These are phyloP conservation scores for Hippolais icterina DNA, from an alignment of 2,113 vertebrate species.

Conservation along the genomic window DNA sequence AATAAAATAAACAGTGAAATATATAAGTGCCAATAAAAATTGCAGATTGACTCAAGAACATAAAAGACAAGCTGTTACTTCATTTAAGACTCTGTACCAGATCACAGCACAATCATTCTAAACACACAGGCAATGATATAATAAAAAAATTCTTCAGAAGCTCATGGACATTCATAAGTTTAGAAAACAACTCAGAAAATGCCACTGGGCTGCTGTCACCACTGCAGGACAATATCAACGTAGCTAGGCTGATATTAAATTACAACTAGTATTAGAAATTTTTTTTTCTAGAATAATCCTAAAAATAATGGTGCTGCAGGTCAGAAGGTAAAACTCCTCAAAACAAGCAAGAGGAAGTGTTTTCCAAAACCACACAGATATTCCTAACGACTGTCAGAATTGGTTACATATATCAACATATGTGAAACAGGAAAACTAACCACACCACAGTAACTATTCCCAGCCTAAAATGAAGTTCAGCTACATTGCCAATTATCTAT, in stretches of 20 bases:
- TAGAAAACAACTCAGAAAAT: background rate
- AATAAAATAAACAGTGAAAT: constrained; percentile 68
- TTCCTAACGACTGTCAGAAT: background rate
- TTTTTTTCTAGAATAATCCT: background rate
- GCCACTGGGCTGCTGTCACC: background rate
- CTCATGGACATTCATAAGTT: background rate
- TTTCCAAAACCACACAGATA: background rate
- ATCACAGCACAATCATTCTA: constrained; percentile 45
- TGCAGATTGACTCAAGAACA: constrained; percentile 53
- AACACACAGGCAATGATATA: constrained; percentile 27
- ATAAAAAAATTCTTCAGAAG: background rate
- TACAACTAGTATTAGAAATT: background rate
- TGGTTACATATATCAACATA: background rate
- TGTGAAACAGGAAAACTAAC: background rate
- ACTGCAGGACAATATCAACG: background rate
- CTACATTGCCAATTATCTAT: background rate
- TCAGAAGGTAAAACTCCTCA: background rate
- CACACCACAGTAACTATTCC: background rate
- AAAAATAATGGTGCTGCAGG: background rate
- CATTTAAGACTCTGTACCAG: constrained; percentile 53
- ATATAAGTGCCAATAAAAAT: constrained; percentile 64
- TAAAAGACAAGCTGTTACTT: constrained; percentile 75
- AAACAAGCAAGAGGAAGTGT: accelerated
- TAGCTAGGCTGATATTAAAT: background rate
- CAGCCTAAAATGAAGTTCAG: background rate